These are phyloP conservation scores for Psephotus haematonotus DNA, from an alignment of 2,113 vertebrate species.

Conservation along the genomic window DNA sequence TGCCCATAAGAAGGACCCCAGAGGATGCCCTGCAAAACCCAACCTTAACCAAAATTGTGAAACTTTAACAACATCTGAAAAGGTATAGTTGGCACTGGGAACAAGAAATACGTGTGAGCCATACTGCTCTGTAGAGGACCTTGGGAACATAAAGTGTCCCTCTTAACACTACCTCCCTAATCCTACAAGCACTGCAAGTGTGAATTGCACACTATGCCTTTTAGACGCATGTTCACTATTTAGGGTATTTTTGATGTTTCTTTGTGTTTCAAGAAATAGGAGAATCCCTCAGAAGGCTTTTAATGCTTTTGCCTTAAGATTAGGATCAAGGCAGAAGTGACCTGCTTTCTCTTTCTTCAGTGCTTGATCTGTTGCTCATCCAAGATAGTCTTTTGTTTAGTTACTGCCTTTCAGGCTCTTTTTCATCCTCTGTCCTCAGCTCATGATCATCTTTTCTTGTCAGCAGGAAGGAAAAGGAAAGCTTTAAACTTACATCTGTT, in stretches of 20 bases:
- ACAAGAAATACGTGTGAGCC: neutral
- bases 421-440: neutral
- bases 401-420: neutral
- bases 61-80: neutral
- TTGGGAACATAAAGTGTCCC: neutral
- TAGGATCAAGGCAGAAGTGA: neutral
- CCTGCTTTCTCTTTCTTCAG: neutral
- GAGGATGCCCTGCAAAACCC: neutral
- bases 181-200: neutral
- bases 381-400: neutral
- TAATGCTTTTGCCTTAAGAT: neutral
- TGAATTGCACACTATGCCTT: neutral
- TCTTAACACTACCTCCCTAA: neutral
- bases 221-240: neutral
- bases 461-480: neutral
- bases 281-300: neutral
- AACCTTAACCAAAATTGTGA: neutral
- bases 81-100: neutral
- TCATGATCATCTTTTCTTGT: neutral
- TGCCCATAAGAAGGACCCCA: too few species aligned
- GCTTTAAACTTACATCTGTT: neutral
- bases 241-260: neutral
- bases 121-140: neutral
- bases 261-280: neutral
- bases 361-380: neutral